Evolutionary conservation across 1,140 invertebrate genomes (phyloP).

Genomic region (Caenorhabditis inopinata): DNA sequence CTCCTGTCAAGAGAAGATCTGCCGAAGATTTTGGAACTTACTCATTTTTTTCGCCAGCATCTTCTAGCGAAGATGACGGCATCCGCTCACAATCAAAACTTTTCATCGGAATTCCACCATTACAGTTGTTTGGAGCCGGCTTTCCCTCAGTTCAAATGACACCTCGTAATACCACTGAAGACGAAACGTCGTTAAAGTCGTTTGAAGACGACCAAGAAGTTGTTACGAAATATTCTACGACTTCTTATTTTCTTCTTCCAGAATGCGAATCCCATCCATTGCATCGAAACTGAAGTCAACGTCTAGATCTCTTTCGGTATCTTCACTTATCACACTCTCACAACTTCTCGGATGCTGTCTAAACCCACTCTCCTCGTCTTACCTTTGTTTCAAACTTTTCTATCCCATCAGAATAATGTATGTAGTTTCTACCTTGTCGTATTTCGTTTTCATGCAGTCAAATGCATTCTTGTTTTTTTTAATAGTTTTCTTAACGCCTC

Average conservation of each 20-base stretch:
- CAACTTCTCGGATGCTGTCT: neutral
- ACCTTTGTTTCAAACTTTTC: neutral
- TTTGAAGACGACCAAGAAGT: slow-evolving; percentile 4
- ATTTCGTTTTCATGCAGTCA: neutral
- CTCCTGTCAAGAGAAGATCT: neutral
- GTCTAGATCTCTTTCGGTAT: neutral
- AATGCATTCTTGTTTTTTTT: slow-evolving; percentile 21
- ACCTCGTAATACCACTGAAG: slow-evolving; percentile 1
- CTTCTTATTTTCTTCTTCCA: neutral
- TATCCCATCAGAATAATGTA: neutral
- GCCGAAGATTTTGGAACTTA: neutral
- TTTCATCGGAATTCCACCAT: neutral
- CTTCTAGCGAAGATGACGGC: neutral
- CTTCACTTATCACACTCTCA: neutral
- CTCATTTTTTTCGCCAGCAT: neutral
- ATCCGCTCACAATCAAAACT: neutral
- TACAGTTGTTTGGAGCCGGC: neutral
- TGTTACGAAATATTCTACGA: no score
- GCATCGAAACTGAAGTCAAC: slow-evolving; percentile 12
- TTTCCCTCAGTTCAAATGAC: slow-evolving; percentile 12
- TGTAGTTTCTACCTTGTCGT: neutral
- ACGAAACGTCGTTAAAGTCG: slow-evolving; percentile 1
- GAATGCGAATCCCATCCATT: neutral
- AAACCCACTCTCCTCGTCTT: neutral
- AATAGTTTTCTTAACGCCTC: neutral